A percentile compares a stretch with the other conserved stretches of the same genome.
Evolutionary conservation across 2,888 invertebrate species (phyloP).

Genomic region (Rhagonycha fulva): DNA sequence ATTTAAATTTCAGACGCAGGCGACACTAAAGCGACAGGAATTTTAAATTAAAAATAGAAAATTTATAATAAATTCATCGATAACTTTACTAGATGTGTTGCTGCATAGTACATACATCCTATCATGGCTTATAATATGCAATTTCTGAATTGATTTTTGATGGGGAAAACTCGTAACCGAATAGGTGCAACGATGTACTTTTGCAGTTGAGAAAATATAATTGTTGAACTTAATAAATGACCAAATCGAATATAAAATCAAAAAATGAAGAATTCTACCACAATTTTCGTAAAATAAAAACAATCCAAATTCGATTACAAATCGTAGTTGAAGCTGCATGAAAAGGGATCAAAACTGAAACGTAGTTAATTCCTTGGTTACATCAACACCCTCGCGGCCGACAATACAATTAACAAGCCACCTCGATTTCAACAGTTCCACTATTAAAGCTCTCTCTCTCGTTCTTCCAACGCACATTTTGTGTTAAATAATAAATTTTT

Average conservation of each 20-base stretch:
- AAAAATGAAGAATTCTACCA: neutral
- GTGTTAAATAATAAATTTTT: neutral
- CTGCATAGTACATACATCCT: neutral
- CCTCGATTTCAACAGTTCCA: slow-evolving; percentile 25
- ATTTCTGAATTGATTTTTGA: neutral
- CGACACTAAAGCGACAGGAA: neutral
- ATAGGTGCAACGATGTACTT: neutral
- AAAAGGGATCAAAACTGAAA: slow-evolving; percentile 12
- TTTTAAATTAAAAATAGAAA: neutral
- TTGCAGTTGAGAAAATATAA: too few relatives aligned
- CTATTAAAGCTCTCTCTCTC: slow-evolving; percentile 33
- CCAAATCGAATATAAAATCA: neutral
- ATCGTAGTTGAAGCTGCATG: neutral
- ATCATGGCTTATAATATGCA: neutral
- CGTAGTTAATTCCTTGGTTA: slow-evolving; percentile 18
- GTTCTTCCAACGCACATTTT: slow-evolving; percentile 12
- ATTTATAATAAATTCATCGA: neutral
- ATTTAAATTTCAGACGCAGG: neutral
- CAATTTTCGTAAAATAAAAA: neutral
- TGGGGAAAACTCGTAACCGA: neutral
- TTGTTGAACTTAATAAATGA: too few relatives aligned
- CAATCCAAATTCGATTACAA: neutral
- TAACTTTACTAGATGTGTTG: neutral
- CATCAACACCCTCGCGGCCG: slow-evolving; percentile 26
- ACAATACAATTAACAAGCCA: slow-evolving; percentile 36